phyloP scores from a whole-genome alignment of 2,113 vertebrate genomes.

The Thinocorus orbignyianus region DNA sequence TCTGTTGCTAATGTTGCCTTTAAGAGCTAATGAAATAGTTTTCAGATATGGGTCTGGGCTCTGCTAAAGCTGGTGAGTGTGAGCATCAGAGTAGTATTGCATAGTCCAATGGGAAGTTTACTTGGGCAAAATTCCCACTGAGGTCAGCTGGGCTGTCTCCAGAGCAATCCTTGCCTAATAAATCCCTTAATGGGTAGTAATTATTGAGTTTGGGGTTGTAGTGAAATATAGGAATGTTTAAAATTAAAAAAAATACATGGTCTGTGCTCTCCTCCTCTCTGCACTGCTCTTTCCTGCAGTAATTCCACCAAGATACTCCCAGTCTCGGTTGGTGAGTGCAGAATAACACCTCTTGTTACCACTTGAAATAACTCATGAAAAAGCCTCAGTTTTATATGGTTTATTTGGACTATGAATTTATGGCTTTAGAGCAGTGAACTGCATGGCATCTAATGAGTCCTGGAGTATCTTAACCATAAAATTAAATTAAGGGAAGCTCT shows the following conservation, averaged over 20 bases:
- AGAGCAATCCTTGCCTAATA: constrained; percentile 17
- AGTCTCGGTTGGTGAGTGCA: neutral
- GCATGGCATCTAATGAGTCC: neutral
- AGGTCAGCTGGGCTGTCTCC: constrained; percentile 29
- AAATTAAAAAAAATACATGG: neutral
- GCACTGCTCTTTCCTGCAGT: neutral
- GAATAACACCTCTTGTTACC: neutral
- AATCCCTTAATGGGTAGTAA: constrained; percentile 2
- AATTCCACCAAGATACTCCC: neutral
- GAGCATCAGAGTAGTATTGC: neutral
- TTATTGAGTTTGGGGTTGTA: neutral
- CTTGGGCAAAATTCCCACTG: constrained; percentile 27
- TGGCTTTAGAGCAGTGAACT: neutral
- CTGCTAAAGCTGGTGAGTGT: neutral
- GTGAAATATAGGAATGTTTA: neutral
- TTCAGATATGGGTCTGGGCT: neutral
- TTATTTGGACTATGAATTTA: neutral
- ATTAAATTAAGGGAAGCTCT: neutral
- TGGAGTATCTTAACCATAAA: neutral
- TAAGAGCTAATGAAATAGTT: constrained; percentile 12
- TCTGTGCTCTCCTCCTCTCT: neutral
- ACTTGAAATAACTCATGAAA: neutral
- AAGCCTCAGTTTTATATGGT: neutral
- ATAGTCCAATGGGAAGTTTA: constrained; percentile 5
- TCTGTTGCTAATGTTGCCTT: neutral